These are phyloP conservation scores for Corythucha ciliata DNA, from an alignment of 2,888 invertebrate species.

Conservation along the genomic window DNA sequence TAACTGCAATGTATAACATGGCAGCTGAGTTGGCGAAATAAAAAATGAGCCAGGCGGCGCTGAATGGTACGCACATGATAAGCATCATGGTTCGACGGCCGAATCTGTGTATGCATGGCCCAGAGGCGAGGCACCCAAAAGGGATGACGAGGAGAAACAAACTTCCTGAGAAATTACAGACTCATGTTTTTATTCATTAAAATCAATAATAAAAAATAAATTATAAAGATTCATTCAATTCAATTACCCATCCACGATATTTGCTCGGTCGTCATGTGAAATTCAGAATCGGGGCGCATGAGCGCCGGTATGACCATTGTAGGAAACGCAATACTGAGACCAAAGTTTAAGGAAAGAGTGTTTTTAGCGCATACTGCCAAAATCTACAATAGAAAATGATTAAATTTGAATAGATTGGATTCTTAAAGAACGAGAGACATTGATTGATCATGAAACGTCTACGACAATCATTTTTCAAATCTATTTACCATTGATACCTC, in stretches of 20 bases:
- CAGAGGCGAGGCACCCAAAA: conserved; percentile 65
- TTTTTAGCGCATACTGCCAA: conserved; percentile 26
- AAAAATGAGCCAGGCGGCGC: conserved; percentile 64
- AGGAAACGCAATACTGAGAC: conserved; percentile 25
- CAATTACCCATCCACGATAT: conserved; percentile 66
- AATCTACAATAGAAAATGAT: conserved; percentile 22
- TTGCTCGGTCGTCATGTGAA: conserved; percentile 50
- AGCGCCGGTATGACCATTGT: conserved; percentile 25
- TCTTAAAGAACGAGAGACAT: no score
- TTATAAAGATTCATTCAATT: background rate
- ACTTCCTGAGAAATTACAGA: conserved; percentile 52
- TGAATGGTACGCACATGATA: conserved; percentile 61
- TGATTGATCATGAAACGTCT: no score
- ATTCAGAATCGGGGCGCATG: conserved; percentile 35
- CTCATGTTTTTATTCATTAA: no score
- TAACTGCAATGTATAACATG: conserved; percentile 59
- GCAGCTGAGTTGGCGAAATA: conserved; percentile 53
- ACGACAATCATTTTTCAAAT: no score
- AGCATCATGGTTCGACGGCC: conserved; percentile 69
- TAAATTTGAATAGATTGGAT: no score
- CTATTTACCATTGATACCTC: no score
- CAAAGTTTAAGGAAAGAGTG: conserved; percentile 25
- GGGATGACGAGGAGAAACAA: conserved; percentile 71
- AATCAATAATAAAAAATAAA: conserved; percentile 1
- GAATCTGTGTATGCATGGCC: conserved; percentile 57